Evolutionary conservation across 2,888 invertebrate species (phyloP).

Genomic region (Phymatocera aterrima): DNA sequence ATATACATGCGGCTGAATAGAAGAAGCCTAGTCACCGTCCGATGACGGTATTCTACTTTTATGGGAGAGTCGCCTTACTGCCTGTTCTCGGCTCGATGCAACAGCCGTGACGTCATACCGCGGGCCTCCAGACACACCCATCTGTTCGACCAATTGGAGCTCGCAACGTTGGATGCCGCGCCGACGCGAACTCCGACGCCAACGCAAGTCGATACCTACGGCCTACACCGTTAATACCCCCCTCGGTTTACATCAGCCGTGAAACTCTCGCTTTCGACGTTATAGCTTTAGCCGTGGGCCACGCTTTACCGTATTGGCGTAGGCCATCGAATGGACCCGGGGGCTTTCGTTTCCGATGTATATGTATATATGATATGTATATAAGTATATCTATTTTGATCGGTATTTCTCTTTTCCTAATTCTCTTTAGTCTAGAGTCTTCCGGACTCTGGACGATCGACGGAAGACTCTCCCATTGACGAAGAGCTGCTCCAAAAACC

Average conservation of each 20-base stretch:
- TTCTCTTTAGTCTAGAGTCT: too few relatives aligned
- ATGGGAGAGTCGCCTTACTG: not conserved
- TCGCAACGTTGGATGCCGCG: not conserved
- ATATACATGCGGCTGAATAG: too few relatives aligned
- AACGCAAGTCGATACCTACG: conserved; percentile 10
- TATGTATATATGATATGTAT: too few relatives aligned
- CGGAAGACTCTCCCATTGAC: too few relatives aligned
- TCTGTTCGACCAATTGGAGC: conserved; percentile 12
- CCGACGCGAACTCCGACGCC: conserved; percentile 17
- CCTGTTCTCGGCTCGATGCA: conserved; percentile 23
- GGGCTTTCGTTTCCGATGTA: too few relatives aligned
- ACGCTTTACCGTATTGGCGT: not conserved
- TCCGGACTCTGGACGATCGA: too few relatives aligned
- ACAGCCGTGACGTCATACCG: conserved; percentile 40
- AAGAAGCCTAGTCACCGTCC: not conserved
- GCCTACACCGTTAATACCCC: not conserved
- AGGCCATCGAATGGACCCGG: conserved; percentile 14
- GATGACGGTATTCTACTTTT: not conserved
- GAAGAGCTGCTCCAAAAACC: too few relatives aligned
- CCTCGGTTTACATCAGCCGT: not conserved
- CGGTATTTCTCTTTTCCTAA: too few relatives aligned
- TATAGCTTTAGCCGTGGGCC: not conserved
- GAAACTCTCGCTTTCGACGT: conserved; percentile 20
- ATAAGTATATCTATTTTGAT: not conserved
- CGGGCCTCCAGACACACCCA: conserved; percentile 44